Base-by-base conservation (phyloP, 2,888 invertebrate genomes). In the Lacanobia oleracea region DNA sequence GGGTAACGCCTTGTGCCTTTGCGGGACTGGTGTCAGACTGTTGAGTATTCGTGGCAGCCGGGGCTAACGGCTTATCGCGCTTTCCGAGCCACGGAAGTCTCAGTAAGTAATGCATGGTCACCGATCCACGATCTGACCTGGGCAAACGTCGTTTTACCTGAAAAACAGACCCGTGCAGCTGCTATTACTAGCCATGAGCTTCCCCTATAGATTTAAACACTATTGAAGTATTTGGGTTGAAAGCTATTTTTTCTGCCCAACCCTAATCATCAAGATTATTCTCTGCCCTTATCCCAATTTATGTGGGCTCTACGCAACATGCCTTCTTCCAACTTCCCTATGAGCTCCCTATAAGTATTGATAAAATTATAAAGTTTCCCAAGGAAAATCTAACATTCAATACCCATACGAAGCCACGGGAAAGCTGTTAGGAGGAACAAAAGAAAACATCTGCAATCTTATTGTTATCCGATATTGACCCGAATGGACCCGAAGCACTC, bases 401-500 rank as follows among this genome's bases (percentile, higher is more conserved):
- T 64, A 16, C 48, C n/a, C 59, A 51, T 5, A 33, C 21, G 33
- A 53, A 45, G 12, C 50, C 14, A 40, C 21, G 27, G 21, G 60
- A 57, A 60, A 73, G 53, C 79, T 67, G 60, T 69, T 56, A 50
- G 16, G 23, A 14, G 18, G 53, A 57, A 73, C 56, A 69, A 80
- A 67, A 67, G 60, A 82, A 78, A 69, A 54, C 61, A 70, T 80
- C 64, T 67, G 80, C 69, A 51, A 63, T 45, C 56, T 64, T 68
- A 67, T 73, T 79, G 80, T 62, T 67, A 70, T 69, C 67, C 68
- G 74, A 80, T 74, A 82, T 45, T 64, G 79, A 82, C 56, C 79
- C 69, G 33, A 10, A 68, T 45, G 61, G 79, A 82, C 56, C 79
- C 69, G 33, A 10, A 68, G 48, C 43, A 60, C 68, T 64, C 21